A percentile compares a stretch with the other conserved stretches of the same genome.
Conservation (phyloP, 2,888 invertebrate genomes). For the Petrolisthes manimaculis region DNA sequence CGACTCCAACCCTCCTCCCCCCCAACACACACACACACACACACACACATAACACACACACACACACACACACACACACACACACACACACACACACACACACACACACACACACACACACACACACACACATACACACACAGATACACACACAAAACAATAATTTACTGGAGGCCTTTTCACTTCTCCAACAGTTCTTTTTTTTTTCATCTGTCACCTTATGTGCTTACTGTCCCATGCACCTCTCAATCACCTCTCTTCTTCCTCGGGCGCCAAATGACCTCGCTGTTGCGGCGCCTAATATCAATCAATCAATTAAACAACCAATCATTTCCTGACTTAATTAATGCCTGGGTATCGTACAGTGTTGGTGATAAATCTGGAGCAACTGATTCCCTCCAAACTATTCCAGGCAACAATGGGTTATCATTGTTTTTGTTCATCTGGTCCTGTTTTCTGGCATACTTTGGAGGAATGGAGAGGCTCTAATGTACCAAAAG, state of each 20-base stretch:
- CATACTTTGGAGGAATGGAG: too few species aligned
- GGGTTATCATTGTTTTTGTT: too few species aligned
- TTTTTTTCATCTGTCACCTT: background rate
- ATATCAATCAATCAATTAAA: background rate
- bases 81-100: background rate
- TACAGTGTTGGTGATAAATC: too few species aligned
- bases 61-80: too few species aligned
- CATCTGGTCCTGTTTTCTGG: too few species aligned
- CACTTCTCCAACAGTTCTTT: background rate
- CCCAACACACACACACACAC: too few species aligned
- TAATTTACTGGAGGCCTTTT: background rate
- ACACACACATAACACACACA: too few species aligned
- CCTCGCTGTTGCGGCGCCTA: background rate
- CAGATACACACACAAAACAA: background rate
- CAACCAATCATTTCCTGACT: background rate
- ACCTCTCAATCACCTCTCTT: background rate
- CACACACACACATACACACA: background rate
- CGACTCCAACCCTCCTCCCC: too few species aligned
- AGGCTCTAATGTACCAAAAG: too few species aligned
- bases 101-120: constrained; percentile 1
- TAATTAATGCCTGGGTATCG: too few species aligned
- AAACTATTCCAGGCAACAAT: too few species aligned
- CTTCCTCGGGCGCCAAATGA: background rate
- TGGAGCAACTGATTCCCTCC: too few species aligned
- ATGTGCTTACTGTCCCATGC: background rate